phyloP scores from a whole-genome alignment of 2,113 vertebrate genomes.

The Phrynocephalus versicolor region DNA sequence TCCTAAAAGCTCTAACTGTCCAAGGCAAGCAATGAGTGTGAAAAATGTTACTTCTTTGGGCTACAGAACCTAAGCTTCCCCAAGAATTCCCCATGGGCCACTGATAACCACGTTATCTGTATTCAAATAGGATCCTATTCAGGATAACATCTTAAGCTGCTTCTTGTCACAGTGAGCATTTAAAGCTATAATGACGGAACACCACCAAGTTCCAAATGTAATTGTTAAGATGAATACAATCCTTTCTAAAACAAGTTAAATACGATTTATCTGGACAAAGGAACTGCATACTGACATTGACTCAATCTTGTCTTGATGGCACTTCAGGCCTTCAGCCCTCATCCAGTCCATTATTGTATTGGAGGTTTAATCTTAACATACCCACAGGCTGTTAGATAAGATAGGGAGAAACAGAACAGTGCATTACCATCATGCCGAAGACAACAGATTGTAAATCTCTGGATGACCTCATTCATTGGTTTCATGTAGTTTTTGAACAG shows the following conservation, averaged over 20 bases:
- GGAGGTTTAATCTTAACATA: neutral
- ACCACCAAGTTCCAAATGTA: neutral
- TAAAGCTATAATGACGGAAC: neutral
- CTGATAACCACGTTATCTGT: neutral
- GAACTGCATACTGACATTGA: no score
- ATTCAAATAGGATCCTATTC: neutral
- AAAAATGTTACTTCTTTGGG: neutral
- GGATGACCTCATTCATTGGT: neutral
- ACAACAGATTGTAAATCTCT: neutral
- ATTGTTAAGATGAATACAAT: neutral
- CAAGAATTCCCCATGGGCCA: neutral
- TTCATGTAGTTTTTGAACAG: neutral
- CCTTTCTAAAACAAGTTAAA: neutral
- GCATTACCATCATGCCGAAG: neutral
- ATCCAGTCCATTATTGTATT: neutral
- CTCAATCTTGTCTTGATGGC: neutral
- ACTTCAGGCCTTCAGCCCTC: neutral
- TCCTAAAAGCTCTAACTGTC: neutral
- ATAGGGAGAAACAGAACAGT: neutral
- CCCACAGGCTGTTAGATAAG: neutral
- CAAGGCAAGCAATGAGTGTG: no score
- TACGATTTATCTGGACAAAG: neutral
- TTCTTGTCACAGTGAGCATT: neutral
- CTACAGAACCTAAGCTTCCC: neutral
- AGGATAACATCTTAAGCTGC: neutral